A percentile compares a stretch with the other conserved stretches of the same genome.
Evolutionary conservation across 2,113 vertebrate genomes (phyloP).

Genomic region (Zootoca vivipara): DNA sequence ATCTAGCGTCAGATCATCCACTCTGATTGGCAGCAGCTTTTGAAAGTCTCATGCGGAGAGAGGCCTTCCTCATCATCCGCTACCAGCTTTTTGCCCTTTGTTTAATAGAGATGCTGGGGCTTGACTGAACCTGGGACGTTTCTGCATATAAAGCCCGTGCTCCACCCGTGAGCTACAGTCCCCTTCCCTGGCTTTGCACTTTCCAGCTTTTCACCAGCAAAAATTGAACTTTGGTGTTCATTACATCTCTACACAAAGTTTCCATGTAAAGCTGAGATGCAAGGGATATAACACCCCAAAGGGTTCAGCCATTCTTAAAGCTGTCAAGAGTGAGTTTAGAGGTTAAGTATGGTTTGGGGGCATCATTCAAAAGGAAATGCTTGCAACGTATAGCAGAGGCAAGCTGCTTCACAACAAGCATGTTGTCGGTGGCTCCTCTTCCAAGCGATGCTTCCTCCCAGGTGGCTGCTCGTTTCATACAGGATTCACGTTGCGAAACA

Average conservation of each 20-base stretch:
- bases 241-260: conserved; percentile 30
- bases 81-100: neutral
- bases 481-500: conserved; percentile 8
- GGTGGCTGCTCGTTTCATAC: conserved; percentile 45
- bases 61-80: neutral
- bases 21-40: neutral
- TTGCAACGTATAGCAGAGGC: conserved; percentile 40
- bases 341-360: conserved; percentile 28
- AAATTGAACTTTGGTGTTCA: conserved; percentile 3
- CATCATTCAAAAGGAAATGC: neutral
- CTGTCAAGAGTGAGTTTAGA: conserved; percentile 14
- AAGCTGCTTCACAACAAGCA: conserved; percentile 46
- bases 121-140: neutral
- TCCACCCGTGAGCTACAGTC: neutral
- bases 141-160: neutral
- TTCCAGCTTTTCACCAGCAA: conserved; percentile 11
- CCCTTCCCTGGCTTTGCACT: neutral
- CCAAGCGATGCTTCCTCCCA: conserved; percentile 20
- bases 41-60: no score
- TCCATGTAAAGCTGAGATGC: neutral
- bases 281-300: neutral
- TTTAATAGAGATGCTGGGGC: neutral
- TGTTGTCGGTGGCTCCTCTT: neutral
- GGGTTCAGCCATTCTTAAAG: neutral
- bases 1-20: neutral